Evolutionary conservation across 2,888 invertebrate genomes (phyloP), one percentile per base, ranked within the genome.

Genomic region (Agriotes lineatus): DNA sequence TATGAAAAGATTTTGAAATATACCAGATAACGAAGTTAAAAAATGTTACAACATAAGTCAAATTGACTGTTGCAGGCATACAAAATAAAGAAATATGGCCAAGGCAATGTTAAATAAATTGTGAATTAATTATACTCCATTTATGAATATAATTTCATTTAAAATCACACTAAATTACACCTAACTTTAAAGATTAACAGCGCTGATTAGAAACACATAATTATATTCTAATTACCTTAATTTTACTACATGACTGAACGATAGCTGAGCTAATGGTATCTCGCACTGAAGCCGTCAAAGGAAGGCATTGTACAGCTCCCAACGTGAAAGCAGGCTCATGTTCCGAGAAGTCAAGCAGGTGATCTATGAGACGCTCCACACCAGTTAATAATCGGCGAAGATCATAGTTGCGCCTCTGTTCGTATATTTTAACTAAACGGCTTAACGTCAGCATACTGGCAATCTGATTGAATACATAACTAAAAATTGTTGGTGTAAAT

Each of bases 391-490:
- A 85, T 78, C 97, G 88, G 69, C 98, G 87, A 52, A 99, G 85
- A 86, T 99, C 99, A 82, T 96, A 99, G 83, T 99, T 99, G 72
- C 95, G 90, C 77, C 96, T 89, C 80, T 96, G 94, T 81, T 96
- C 96, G 79, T 96, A 99, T 78, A 97, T 96, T 81, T 93, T 91
- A 63, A 91, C 93, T 75, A 99, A 86, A 75, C 95, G 94, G 6
- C 93, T 92, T 74, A 93, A 88, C 0, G 98, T 97, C 42, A 98
- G 86, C 18, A 96, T 94, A 79, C 96, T 97, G 9, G 96, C 90
- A 81, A 98, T 96, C 88, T 97, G 97, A 86, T 97, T 96, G 86
- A 96, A 96, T 57, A 96, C 94, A 85, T 96, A 96, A 72, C 95
- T 96, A 84, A 14, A 90, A 77, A 20, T 19, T 10, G 20, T 9